These are phyloP conservation scores for Melanargia galathea DNA, from an alignment of 2,888 invertebrate species.

Conservation along the genomic window DNA sequence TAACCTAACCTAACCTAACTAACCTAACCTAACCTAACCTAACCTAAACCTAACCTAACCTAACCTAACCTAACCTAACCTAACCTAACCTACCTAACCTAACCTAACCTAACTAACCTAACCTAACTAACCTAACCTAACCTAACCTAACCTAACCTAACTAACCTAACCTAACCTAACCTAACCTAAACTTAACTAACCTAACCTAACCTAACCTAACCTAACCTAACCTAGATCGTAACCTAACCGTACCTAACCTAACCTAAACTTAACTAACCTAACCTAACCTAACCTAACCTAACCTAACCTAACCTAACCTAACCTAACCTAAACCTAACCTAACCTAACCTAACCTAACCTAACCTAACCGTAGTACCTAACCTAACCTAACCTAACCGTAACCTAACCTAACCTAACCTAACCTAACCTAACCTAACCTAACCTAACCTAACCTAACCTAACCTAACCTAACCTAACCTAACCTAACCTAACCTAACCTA, in stretches of 20 bases:
- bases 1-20: conserved; percentile 7
- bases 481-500: conserved; percentile 42
- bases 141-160: conserved; percentile 21
- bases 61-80: conserved; percentile 1
- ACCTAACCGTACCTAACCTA: conserved; percentile 25
- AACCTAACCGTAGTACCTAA: not conserved
- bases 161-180: too few species aligned
- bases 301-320: conserved; percentile 41
- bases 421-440: conserved; percentile 6
- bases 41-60: not conserved
- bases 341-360: conserved; percentile 36
- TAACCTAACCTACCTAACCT: conserved; percentile 20
- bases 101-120: not conserved
- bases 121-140: conserved; percentile 2
- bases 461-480: conserved; percentile 36
- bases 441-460: conserved; percentile 26
- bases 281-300: conserved; percentile 10
- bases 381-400: conserved; percentile 7
- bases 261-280: conserved; percentile 21
- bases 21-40: conserved; percentile 22
- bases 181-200: too few species aligned
- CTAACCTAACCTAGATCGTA: too few species aligned
- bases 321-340: conserved; percentile 42
- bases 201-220: too few species aligned
- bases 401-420: conserved; percentile 8